Evolutionary conservation across 2,113 vertebrate genomes (phyloP), one percentile per base, ranked within the genome.

Genomic region (Lophius piscatorius): DNA sequence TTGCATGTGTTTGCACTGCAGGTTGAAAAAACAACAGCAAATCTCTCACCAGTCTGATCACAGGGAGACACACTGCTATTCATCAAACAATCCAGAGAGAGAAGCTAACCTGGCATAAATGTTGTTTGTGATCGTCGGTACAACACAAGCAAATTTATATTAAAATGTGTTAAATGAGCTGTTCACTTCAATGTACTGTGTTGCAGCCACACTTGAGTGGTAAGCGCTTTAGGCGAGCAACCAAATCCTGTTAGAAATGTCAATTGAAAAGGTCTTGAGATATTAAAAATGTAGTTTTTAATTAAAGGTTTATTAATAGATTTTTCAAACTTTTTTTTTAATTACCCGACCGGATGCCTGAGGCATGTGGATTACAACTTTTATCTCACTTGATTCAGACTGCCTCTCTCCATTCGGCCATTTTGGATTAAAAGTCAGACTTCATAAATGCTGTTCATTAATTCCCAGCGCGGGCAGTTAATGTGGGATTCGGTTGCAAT

Each of bases 251-350:
- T 86, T 87, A 86, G 81, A 89, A 89, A 90, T 83, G 84, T 87
- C 86, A 87, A 89, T 89, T 89, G 83, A 84, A 88, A 91, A 90
- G 88, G 87, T 91, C 87, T 89, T 74, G 77, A 88, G 87, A 91
- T 89, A 89, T 89, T 90, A 90, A 89, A 91, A 90, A 90, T 90
- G 85, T 87, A 85, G 82, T 87, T 91, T 92, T 91, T 92, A 92
- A 91, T 92, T 92, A 91, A 87, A 81, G 87, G 79, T 84, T 88
- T 91, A 91, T 90, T 91, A 91, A 91, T 91, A 91, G 90, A 91
- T 91, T 90, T 92, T 78, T 78, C 87, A 65, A 92, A 90, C 82
- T 42, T 41, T 42, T 42, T 89, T 90, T 83, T 88, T 90, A 91
- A 92, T 92, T 90, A 91, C 88, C 83, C 82, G 66, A 83, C 80